Evolutionary conservation across 2,113 vertebrate genomes (phyloP), one percentile per base, ranked within the genome.

Genomic region (Promerops cafer): DNA sequence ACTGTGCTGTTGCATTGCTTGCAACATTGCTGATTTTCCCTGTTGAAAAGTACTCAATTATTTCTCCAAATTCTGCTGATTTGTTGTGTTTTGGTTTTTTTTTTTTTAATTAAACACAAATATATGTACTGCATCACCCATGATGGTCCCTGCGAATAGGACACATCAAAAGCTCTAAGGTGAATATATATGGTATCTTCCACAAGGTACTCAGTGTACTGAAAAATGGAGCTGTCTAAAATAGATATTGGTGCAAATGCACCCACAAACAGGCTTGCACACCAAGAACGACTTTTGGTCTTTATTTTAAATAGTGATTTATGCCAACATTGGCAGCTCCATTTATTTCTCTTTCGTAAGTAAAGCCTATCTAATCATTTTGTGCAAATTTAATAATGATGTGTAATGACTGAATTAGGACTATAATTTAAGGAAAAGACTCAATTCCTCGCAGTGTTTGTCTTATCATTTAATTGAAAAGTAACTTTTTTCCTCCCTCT

Each of bases 391-490:
- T 97, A 97, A 95, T 98, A 97, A 98, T 97, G 96, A 88, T 93
- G 87, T 97, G 79, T 98, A 97, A 98, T 98, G 97, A 98, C 89
- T 91, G 91, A 97, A 98, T 98, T 97, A 98, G 88, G 95, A 77
- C 89, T 96, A 61, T 97, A 97, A 96, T 97, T 96, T 96, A 93
- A 94, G 89, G 76, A 83, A 96, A 95, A 96, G 81, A 95, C 40
- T 87, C 87, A 79, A 83, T 97, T 97, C 75, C 88, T 97, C 81
- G n/a, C 95, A 97, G 92, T 95, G 77, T 96, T 96, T 96, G 85
- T 92, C 96, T 98, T 98, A 98, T 97, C 97, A 97, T 97, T 97
- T 98, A 98, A 97, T 97, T 97, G 92, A 80, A 96, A 97, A 96
- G 76, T 82, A 94, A 87, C 74, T 96, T 96, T 78, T 81, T 93